These are phyloP conservation scores for Athalia cordata DNA, from an alignment of 2,888 invertebrate genomes.

Conservation along the genomic window DNA sequence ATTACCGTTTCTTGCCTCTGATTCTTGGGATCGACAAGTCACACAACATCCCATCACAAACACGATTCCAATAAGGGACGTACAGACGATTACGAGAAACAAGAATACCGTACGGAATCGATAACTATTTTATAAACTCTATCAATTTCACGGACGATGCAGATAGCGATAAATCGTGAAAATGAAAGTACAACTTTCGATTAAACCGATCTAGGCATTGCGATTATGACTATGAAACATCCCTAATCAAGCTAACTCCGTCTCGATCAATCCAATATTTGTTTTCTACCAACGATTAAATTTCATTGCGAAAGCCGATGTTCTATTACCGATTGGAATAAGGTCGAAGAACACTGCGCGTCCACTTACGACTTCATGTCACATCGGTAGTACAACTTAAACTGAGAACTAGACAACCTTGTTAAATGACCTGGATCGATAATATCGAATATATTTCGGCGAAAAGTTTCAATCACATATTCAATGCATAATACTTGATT, in stretches of 20 bases:
- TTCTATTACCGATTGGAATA: neutral
- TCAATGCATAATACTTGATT: too few relatives aligned
- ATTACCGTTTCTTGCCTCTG: neutral
- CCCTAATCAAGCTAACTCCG: neutral
- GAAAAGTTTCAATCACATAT: too few relatives aligned
- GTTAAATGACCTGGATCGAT: neutral
- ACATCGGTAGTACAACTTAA: neutral
- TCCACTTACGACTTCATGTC: neutral
- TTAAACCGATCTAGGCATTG: neutral
- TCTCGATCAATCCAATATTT: too few relatives aligned
- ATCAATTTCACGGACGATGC: constrained; percentile 33
- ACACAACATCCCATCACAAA: neutral
- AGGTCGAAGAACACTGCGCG: neutral
- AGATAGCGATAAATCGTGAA: constrained; percentile 14
- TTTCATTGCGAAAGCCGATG: neutral
- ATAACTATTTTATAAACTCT: too few relatives aligned
- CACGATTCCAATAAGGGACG: neutral
- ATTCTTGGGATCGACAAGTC: neutral
- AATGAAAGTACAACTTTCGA: constrained; percentile 34
- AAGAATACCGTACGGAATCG: neutral
- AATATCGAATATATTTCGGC: too few relatives aligned
- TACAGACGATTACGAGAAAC: neutral
- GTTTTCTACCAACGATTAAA: neutral
- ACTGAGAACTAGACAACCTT: constrained; percentile 1
- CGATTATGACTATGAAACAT: neutral